Percentiles rank a stretch among this genome's conserved stretches.
Evolutionary conservation across 2,888 invertebrate genomes (phyloP).

Genomic region (Eumerus sabulonum): DNA sequence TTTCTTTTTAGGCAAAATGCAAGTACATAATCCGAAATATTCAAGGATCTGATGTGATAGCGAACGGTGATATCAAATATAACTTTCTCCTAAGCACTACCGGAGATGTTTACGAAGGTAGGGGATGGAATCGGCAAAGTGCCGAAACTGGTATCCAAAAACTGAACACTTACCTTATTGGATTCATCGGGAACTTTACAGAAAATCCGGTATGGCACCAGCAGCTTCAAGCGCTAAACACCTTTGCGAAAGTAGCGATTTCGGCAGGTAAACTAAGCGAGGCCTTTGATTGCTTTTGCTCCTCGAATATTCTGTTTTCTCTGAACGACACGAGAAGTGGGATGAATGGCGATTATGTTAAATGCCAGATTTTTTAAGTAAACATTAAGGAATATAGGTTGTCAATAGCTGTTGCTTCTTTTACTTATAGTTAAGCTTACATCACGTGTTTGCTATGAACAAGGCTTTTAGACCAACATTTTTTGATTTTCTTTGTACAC

Average conservation of each 20-base stretch:
- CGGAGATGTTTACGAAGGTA: constrained; percentile 60
- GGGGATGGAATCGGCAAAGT: constrained; percentile 52
- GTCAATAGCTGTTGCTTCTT: background rate
- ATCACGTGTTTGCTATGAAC: too few relatives aligned
- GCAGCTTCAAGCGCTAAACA: constrained; percentile 2
- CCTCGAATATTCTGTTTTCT: background rate
- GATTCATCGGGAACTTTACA: constrained; percentile 61
- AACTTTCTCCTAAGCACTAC: constrained; percentile 61
- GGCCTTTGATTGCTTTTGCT: constrained; percentile 4
- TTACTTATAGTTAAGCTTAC: too few relatives aligned
- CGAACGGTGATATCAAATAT: constrained; percentile 49
- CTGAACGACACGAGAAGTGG: background rate
- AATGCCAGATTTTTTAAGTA: background rate
- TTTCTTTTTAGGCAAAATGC: constrained; percentile 22
- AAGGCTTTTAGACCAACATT: too few relatives aligned
- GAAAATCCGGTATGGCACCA: background rate
- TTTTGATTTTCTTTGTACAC: too few relatives aligned
- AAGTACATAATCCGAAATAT: constrained; percentile 24
- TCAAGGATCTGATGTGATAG: constrained; percentile 33
- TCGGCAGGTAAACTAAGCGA: constrained; percentile 6
- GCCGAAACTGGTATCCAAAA: constrained; percentile 1
- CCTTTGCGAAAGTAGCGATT: constrained; percentile 11
- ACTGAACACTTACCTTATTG: constrained; percentile 39
- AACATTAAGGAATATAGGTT: too few relatives aligned
- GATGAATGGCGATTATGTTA: background rate